Evolutionary conservation across 64 coral and sea anemone genomes (phyloP).

Genomic region (Catalaphyllia jardinei): DNA sequence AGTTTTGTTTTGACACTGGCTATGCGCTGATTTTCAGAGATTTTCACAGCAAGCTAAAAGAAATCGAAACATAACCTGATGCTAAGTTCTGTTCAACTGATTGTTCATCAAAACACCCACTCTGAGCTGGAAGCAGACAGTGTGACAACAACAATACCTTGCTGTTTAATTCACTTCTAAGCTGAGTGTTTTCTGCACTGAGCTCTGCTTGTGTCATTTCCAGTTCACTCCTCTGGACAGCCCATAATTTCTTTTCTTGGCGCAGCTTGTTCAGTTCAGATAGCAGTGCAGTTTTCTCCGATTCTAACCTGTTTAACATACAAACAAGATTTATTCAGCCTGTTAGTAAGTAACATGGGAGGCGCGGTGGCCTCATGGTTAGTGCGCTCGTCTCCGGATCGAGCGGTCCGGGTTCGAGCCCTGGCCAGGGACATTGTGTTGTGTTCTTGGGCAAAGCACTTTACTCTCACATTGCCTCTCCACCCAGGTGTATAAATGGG

Average conservation of each 20-base stretch:
- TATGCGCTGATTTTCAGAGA: not conserved
- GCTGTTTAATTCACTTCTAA: not conserved
- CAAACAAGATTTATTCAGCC: not conserved
- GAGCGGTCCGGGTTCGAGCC: no score
- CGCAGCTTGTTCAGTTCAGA: not conserved
- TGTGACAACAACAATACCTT: not conserved
- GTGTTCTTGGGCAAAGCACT: no score
- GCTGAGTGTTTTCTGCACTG: conserved; percentile 39
- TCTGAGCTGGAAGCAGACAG: not conserved
- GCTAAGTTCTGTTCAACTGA: no score
- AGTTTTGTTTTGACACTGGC: not conserved
- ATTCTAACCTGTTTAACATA: conserved; percentile 12
- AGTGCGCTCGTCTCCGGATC: no score
- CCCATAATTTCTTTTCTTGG: not conserved
- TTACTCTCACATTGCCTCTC: no score
- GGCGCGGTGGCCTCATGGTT: no score
- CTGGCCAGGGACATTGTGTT: no score
- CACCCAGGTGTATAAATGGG: no score
- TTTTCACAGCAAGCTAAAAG: not conserved
- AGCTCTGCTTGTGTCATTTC: conserved; percentile 55
- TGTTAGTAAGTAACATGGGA: not conserved
- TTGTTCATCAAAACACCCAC: no score
- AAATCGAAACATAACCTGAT: not conserved
- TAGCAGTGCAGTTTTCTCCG: conserved; percentile 16
- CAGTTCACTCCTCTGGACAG: conserved; percentile 42